Conservation (phyloP, 2,888 invertebrate species). For the Pocota personata region DNA sequence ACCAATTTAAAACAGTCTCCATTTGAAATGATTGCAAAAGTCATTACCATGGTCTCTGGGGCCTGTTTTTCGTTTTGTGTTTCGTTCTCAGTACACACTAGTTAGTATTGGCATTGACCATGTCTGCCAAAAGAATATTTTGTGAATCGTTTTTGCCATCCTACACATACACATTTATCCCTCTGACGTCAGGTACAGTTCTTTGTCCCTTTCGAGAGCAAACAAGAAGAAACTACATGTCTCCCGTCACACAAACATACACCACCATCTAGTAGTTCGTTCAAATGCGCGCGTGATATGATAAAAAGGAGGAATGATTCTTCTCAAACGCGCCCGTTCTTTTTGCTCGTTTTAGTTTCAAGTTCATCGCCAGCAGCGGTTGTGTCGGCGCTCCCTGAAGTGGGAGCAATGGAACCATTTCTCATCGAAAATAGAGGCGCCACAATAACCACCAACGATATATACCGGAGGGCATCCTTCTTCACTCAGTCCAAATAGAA, state of each 20-base stretch:
- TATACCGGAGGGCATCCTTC: slow-evolving; percentile 15
- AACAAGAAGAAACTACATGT: neutral
- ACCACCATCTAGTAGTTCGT: neutral
- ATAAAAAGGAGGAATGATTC: slow-evolving; percentile 18
- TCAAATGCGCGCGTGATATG: slow-evolving; percentile 22
- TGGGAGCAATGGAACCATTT: slow-evolving; percentile 45
- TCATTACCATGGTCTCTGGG: slow-evolving; percentile 42
- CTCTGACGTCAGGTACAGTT: slow-evolving; percentile 5
- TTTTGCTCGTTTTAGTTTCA: slow-evolving; percentile 1
- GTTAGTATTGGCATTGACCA: slow-evolving; percentile 2
- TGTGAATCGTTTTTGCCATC: neutral
- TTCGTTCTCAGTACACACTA: neutral
- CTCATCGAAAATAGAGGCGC: slow-evolving; percentile 42
- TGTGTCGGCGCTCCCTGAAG: slow-evolving; percentile 9
- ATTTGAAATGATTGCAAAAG: slow-evolving; percentile 24
- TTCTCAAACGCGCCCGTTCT: neutral
- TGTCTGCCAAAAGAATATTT: neutral
- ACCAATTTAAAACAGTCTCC: slow-evolving; percentile 28
- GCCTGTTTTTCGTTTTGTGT: neutral
- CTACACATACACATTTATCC: neutral
- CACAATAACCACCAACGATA: slow-evolving; percentile 31
- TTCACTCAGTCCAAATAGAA: neutral
- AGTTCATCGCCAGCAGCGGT: slow-evolving; percentile 27
- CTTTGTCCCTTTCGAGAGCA: neutral
- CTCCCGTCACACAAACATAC: neutral